Conservation (phyloP, 2,797 vertebrate species). For the Thunnus albacares region DNA sequence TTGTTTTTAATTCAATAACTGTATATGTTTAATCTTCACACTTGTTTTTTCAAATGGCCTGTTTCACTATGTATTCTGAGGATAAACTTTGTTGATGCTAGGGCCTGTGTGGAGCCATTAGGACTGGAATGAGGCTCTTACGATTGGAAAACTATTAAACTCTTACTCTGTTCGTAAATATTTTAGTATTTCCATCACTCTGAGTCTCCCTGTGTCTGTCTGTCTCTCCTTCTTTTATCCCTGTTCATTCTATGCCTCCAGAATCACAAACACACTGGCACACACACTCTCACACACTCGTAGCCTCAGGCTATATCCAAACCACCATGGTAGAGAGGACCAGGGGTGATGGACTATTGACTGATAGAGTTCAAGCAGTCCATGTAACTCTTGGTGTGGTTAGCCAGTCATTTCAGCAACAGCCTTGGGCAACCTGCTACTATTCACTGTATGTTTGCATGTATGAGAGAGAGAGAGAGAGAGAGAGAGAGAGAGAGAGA, state of each 20-base stretch:
- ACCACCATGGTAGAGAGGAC: constrained; percentile 62
- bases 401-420: constrained; percentile 74
- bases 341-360: constrained; percentile 74
- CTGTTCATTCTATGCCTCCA: constrained; percentile 46
- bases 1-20: constrained; percentile 31
- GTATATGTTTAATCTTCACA: constrained; percentile 43
- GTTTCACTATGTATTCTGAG: constrained; percentile 15
- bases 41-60: constrained; percentile 34
- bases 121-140: constrained; percentile 19
- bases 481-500: too few relatives aligned
- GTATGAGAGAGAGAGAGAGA: too few relatives aligned
- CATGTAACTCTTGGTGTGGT: constrained; percentile 72
- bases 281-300: constrained; percentile 25
- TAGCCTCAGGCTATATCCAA: constrained; percentile 72
- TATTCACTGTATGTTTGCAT: constrained; percentile 8
- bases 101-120: constrained; percentile 37
- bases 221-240: constrained; percentile 23
- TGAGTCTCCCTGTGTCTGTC: neutral
- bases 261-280: constrained; percentile 54
- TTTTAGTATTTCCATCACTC: constrained; percentile 47
- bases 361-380: constrained; percentile 70
- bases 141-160: constrained; percentile 53
- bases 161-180: constrained; percentile 64
- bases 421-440: constrained; percentile 68
- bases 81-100: constrained; percentile 33